These are phyloP conservation scores for Melinaea marsaeus DNA, from an alignment of 2,888 invertebrate species.

Conservation along the genomic window DNA sequence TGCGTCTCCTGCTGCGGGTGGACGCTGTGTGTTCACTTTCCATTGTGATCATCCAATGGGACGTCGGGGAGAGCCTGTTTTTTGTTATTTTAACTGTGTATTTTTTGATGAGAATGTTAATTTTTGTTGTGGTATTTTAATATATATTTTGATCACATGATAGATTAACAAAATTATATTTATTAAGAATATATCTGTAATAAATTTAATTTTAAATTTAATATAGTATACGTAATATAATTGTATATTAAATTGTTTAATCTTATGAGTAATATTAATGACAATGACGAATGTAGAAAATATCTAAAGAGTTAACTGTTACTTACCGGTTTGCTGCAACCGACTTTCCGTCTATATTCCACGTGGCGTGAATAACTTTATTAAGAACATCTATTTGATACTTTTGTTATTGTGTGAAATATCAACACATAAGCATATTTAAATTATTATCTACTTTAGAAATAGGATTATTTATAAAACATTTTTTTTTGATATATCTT, in stretches of 20 bases:
- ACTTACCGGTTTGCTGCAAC: conserved; percentile 52
- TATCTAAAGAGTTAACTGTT: conserved; percentile 42
- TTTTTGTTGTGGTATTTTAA: background rate
- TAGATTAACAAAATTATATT: no score
- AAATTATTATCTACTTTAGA: no score
- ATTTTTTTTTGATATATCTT: no score
- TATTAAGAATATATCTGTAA: no score
- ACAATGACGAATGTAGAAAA: conserved; percentile 25
- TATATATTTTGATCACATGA: no score
- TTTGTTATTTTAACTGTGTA: background rate
- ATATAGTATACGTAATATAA: no score
- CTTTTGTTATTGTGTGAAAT: no score
- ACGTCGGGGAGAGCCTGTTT: conserved; percentile 27
- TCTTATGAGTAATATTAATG: conserved; percentile 4
- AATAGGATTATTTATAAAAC: no score
- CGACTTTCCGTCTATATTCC: conserved; percentile 25
- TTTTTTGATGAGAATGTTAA: conserved; percentile 21
- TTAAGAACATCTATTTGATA: conserved; percentile 4
- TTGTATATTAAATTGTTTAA: background rate
- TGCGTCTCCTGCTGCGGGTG: conserved; percentile 52
- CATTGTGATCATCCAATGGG: conserved; percentile 38
- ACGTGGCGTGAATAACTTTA: conserved; percentile 21
- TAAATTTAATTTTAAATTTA: no score
- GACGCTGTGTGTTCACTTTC: conserved; percentile 59
- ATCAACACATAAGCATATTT: no score